phyloP scores from a whole-genome alignment of 2,113 vertebrate genomes.

The Oreotragus oreotragus region DNA sequence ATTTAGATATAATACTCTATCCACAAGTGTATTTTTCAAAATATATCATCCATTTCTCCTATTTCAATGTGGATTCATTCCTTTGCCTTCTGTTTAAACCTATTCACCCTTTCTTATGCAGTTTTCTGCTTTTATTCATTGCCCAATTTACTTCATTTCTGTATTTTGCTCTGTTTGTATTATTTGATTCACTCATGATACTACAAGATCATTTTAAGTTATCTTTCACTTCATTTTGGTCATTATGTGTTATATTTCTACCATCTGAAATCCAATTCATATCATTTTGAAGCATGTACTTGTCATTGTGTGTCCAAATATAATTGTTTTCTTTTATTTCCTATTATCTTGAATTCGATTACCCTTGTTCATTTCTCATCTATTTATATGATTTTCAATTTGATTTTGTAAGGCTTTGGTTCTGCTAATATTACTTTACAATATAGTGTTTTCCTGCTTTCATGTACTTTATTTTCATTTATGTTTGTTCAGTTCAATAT shows the following conservation, averaged over 20 bases:
- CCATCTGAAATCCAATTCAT: constrained; percentile 12
- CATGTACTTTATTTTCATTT: not conserved
- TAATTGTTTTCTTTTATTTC: constrained; percentile 52
- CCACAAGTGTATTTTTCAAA: not conserved
- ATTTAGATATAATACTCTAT: not conserved
- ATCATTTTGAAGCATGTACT: not conserved
- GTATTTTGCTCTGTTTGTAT: not conserved
- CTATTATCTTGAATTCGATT: constrained; percentile 48
- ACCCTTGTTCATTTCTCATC: constrained; percentile 7
- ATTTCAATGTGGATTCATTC: not conserved
- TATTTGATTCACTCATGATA: constrained; percentile 21
- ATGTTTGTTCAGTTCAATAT: not conserved
- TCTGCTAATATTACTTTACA: constrained; percentile 14
- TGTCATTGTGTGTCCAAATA: not conserved
- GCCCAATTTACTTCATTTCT: not conserved
- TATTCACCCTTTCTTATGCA: not conserved
- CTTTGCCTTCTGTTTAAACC: not conserved
- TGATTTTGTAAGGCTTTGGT: constrained; percentile 47
- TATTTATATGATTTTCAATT: constrained; percentile 4
- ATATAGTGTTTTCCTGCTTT: not conserved
- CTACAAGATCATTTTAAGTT: not conserved
- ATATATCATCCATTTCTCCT: not conserved
- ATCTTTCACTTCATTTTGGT: constrained; percentile 40
- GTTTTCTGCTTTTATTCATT: not conserved
- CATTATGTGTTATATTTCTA: constrained; percentile 12